These are phyloP conservation scores for Parelbella ahira DNA, from an alignment of 2,888 invertebrate species.

Conservation along the genomic window DNA sequence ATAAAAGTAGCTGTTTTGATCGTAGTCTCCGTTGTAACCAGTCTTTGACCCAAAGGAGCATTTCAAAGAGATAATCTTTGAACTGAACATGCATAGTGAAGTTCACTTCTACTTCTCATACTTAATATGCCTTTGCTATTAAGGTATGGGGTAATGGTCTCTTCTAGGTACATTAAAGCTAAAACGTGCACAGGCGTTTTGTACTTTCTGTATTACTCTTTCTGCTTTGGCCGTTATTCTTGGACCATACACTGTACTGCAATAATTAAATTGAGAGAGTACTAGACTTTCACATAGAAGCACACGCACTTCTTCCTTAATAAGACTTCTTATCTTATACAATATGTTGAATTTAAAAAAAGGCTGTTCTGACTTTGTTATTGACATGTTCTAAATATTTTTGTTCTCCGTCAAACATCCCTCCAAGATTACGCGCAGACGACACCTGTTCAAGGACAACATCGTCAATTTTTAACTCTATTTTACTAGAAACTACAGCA, in stretches of 20 bases:
- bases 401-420: constrained; percentile 13
- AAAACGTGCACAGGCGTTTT: constrained; percentile 9
- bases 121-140: constrained; percentile 11
- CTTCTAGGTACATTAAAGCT: constrained; percentile 5
- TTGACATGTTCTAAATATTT: constrained; percentile 10
- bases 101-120: constrained; percentile 13
- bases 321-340: constrained; percentile 5
- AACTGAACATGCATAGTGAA: constrained; percentile 10
- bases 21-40: background rate
- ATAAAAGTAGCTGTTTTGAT: background rate
- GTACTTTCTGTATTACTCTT: constrained; percentile 5
- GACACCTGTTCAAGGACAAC: constrained; percentile 1
- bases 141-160: constrained; percentile 3
- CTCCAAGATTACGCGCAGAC: constrained; percentile 9
- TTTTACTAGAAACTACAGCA: background rate
- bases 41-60: constrained; percentile 4
- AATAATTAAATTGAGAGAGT: constrained; percentile 9
- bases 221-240: background rate
- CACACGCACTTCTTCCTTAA: background rate
- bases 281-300: constrained; percentile 2
- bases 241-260: constrained; percentile 3
- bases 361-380: constrained; percentile 12
- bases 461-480: background rate
- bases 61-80: constrained; percentile 6
- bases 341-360: constrained; percentile 14